Evolutionary conservation across 1,140 invertebrate genomes (phyloP).

Genomic region (Aphis craccivora): DNA sequence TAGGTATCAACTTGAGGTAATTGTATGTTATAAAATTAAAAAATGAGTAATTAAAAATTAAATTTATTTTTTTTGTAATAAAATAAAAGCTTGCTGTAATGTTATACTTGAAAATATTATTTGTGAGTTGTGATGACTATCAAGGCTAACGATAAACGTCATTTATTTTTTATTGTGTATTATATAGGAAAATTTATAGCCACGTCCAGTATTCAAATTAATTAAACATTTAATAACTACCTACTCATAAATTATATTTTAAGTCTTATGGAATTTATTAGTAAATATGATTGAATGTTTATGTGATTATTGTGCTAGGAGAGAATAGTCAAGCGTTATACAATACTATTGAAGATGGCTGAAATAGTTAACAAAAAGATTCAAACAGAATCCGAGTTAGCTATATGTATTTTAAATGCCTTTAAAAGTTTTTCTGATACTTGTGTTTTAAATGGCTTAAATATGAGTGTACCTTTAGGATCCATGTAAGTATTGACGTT

Average conservation of each 20-base stretch:
- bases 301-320: neutral
- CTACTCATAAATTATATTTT: neutral
- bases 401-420: neutral
- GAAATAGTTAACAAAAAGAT: neutral
- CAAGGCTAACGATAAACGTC: neutral
- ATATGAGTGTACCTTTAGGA: conserved; percentile 60
- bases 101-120: neutral
- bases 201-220: neutral
- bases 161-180: neutral
- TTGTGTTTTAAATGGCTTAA: conserved; percentile 59
- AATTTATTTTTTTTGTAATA: neutral
- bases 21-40: neutral
- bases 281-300: neutral
- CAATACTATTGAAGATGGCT: conserved; percentile 22
- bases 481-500: conserved; percentile 60
- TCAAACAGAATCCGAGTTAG: neutral
- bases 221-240: neutral
- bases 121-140: neutral
- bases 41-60: too few relatives aligned
- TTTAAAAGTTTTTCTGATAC: conserved; percentile 36
- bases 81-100: neutral
- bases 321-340: neutral
- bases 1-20: neutral
- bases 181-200: neutral
- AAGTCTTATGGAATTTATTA: neutral